phyloP scores from a whole-genome alignment of 2,888 invertebrate genomes.

The Steinernema scapterisci region DNA sequence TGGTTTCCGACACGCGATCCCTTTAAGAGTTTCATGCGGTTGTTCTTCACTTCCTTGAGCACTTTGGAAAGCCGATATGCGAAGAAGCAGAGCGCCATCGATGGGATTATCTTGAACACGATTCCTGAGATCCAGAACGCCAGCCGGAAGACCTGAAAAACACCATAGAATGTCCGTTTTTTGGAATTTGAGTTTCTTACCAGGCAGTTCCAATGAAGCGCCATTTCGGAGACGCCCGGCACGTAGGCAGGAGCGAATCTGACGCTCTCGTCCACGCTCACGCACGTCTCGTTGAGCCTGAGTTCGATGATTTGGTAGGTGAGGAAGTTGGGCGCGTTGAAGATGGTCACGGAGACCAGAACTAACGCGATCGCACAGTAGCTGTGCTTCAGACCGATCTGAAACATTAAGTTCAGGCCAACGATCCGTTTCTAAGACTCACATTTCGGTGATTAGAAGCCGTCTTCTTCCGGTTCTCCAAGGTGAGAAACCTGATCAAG shows the following conservation, averaged over 20 bases:
- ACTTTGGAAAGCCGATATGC: conserved; percentile 70
- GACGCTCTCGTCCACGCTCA: conserved; percentile 42
- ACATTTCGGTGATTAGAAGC: conserved; percentile 50
- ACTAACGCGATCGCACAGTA: conserved; percentile 63
- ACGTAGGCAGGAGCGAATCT: conserved; percentile 53
- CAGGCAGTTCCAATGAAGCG: conserved; percentile 53
- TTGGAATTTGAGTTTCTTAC: conserved; percentile 38
- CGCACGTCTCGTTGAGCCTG: conserved; percentile 52
- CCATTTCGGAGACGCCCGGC: conserved; percentile 65
- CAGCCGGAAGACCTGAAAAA: conserved; percentile 52
- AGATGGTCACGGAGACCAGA: conserved; percentile 47
- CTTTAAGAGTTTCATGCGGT: conserved; percentile 55
- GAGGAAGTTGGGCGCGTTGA: conserved; percentile 64
- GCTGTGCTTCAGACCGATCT: conserved; percentile 61
- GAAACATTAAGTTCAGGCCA: no score
- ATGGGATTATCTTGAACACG: conserved; percentile 68
- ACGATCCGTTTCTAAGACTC: no score
- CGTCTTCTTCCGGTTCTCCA: conserved; percentile 57
- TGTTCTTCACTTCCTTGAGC: conserved; percentile 67
- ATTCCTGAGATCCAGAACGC: conserved; percentile 66
- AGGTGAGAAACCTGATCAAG: conserved; percentile 62
- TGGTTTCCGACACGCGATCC: conserved; percentile 35
- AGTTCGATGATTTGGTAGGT: conserved; percentile 64
- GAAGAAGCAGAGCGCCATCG: conserved; percentile 69
- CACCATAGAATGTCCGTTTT: neutral